These are phyloP conservation scores for Pyrocoelia pectoralis DNA, from an alignment of 2,888 invertebrate species.

Conservation along the genomic window DNA sequence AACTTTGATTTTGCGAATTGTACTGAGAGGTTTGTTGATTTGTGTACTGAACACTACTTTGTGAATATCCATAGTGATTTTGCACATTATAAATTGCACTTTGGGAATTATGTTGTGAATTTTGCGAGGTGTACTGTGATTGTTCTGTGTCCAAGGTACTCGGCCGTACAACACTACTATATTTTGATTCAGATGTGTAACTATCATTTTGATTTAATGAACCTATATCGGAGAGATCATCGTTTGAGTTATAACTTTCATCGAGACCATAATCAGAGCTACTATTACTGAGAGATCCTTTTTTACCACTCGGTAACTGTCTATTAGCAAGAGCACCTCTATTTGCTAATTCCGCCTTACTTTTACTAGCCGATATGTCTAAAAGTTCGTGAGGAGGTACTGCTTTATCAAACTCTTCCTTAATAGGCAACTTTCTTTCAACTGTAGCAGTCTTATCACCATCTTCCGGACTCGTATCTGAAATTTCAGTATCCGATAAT, in stretches of 20 bases:
- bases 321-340: conserved; percentile 78
- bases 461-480: conserved; percentile 83
- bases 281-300: conserved; percentile 65
- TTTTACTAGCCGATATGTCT: conserved; percentile 85
- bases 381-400: conserved; percentile 88
- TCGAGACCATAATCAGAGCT: conserved; percentile 78
- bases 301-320: conserved; percentile 68
- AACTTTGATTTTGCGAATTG: conserved; percentile 34
- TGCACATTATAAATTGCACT: conserved; percentile 48
- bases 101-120: conserved; percentile 38
- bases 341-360: conserved; percentile 87
- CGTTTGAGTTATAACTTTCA: conserved; percentile 73
- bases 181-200: conserved; percentile 28
- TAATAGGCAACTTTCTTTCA: conserved; percentile 72
- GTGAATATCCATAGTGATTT: conserved; percentile 49
- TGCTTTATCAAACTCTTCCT: conserved; percentile 84
- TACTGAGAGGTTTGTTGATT: conserved; percentile 29
- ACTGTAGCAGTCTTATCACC: conserved; percentile 78
- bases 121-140: conserved; percentile 45
- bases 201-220: conserved; percentile 30
- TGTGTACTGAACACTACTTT: conserved; percentile 39
- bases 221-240: conserved; percentile 55
- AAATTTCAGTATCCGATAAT: conserved; percentile 86
- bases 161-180: conserved; percentile 39
- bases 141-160: conserved; percentile 46